Evolutionary conservation across 2,797 vertebrate species (phyloP).

Genomic region (Calcarius lapponicus): DNA sequence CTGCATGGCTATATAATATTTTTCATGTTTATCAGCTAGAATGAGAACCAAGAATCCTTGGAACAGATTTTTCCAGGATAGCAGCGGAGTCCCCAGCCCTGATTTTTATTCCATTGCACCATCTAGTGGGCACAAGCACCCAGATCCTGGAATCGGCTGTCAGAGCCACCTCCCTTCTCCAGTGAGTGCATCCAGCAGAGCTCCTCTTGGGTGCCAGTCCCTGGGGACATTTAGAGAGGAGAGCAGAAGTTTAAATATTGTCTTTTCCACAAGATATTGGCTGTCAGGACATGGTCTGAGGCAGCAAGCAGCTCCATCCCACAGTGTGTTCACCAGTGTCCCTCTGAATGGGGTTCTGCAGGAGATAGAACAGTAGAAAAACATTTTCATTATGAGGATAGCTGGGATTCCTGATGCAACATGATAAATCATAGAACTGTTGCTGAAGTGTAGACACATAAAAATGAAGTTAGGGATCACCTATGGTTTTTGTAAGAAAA

Average conservation of each 20-base stretch:
- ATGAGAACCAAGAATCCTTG: background rate
- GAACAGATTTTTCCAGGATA: background rate
- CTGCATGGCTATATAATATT: background rate
- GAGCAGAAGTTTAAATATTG: background rate
- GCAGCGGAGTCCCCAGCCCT: background rate
- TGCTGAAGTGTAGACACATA: background rate
- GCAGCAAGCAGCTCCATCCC: accelerated
- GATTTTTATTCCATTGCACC: constrained; percentile 55
- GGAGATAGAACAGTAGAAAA: background rate
- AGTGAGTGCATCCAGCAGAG: accelerated
- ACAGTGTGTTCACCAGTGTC: background rate
- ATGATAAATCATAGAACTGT: background rate
- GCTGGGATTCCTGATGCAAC: background rate
- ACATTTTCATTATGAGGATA: background rate
- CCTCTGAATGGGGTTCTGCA: background rate
- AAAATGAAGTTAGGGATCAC: background rate
- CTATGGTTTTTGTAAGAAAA: background rate
- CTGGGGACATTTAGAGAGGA: too few relatives aligned
- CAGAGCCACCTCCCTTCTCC: accelerated
- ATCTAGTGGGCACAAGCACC: constrained; percentile 51
- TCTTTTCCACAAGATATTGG: background rate
- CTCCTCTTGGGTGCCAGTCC: background rate
- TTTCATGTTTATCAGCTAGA: background rate
- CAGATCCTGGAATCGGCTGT: background rate
- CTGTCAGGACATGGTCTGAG: accelerated